Conservation (phyloP, 2,797 vertebrate species). For the Cossypha heuglini region DNA sequence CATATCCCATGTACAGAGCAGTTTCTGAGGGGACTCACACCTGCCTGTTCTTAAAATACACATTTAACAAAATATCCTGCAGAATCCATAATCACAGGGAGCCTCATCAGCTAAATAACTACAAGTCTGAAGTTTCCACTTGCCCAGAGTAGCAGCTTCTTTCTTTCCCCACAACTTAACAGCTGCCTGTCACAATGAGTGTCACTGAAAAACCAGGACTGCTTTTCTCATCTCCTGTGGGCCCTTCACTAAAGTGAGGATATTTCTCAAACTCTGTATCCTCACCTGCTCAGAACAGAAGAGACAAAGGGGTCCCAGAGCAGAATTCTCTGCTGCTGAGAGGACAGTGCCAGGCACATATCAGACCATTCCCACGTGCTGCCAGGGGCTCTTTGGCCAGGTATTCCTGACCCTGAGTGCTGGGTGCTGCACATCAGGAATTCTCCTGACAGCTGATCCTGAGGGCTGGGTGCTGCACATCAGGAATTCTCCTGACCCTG, state of each 20-base stretch:
- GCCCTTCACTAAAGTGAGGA: background rate
- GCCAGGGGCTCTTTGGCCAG: background rate
- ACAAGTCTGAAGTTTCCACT: background rate
- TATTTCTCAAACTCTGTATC: background rate
- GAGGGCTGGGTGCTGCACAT: background rate
- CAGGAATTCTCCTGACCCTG: accelerated
- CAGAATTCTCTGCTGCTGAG: background rate
- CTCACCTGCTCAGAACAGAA: background rate
- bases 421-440: background rate
- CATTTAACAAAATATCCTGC: background rate
- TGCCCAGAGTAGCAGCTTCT: background rate
- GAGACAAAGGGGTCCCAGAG: background rate
- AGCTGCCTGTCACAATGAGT: background rate
- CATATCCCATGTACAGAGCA: background rate
- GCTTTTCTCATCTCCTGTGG: background rate
- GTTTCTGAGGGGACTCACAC: background rate
- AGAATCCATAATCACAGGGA: background rate
- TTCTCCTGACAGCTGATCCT: too few relatives aligned
- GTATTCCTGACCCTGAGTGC: background rate
- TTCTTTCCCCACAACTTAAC: background rate
- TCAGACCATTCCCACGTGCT: accelerated
- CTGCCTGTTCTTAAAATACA: background rate
- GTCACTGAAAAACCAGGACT: background rate
- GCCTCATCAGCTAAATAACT: background rate
- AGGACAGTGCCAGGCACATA: accelerated